Base-by-base conservation (phyloP, 2,113 vertebrate genomes). In the Nothobranchius furzeri region DNA sequence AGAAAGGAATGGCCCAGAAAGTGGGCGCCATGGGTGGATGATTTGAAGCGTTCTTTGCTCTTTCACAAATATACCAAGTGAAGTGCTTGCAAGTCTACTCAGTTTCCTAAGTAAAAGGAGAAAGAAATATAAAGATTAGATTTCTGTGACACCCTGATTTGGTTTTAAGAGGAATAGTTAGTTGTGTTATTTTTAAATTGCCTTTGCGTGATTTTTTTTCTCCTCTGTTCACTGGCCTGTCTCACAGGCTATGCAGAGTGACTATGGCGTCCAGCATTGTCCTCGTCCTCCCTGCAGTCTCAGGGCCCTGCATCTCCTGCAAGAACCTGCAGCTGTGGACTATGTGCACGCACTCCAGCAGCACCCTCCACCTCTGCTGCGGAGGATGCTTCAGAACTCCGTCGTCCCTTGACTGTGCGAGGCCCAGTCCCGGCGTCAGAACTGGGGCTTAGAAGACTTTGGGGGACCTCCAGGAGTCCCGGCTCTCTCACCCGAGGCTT, bases 401-500 rank as follows among this genome's bases (percentile, higher is more conserved):
- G 88, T 24, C 80, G 83, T 12, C 85, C 92, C 81, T 77, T 87
- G 76, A 82, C 69, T 35, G 69, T 73, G n/a, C 82, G 89, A n/a
- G 86, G 82, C 58, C 73, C 82, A 0, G 81, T 37, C 20, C 68
- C 60, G 1, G 59, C 66, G 66, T 85, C 82, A n/a, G 78, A 60
- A 51, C 73, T n/a, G 36, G 87, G 59, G 15, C 83, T 73, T 25
- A 84, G 76, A 53, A 88, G 75, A 43, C 79, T 83, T 56, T 75
- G 25, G 1, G 87, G 79, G 57, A 81, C 79, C 43, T 92, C 92
- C 1, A 88, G 86, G 61, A 85, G 83, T 56, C 82, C 89, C 0
- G 87, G 89, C 24, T 95, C 95, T 47, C 96, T 89, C 66, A 94
- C 93, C 13, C 96, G 91, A 2, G 96, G 97, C 74, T 96, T 98